Evolutionary conservation across 1,140 invertebrate species (phyloP).

Genomic region (Euschistus heros): DNA sequence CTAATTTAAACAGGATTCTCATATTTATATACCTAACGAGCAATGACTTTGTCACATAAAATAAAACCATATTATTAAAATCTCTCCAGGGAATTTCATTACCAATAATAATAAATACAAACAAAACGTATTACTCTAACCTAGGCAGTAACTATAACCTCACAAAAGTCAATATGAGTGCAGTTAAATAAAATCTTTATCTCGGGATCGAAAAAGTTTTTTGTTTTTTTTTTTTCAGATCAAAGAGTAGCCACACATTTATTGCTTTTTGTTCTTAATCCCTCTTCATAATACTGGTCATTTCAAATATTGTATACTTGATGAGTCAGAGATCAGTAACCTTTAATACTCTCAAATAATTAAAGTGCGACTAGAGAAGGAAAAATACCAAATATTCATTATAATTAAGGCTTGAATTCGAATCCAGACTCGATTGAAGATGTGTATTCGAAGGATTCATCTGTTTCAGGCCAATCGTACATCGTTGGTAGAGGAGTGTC

Average conservation of each 20-base stretch:
- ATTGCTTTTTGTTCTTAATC: not conserved
- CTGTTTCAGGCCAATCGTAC: slow-evolving; percentile 54
- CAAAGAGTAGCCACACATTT: too few species aligned
- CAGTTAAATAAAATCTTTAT: too few species aligned
- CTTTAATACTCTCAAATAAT: not conserved
- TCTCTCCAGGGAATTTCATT: too few species aligned
- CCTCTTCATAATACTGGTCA: not conserved
- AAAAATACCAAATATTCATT: not conserved
- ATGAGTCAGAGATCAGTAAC: not conserved
- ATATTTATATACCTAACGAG: too few species aligned
- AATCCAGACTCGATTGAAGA: slow-evolving; percentile 21
- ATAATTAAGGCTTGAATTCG: slow-evolving; percentile 12
- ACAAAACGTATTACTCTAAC: not conserved
- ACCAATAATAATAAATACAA: not conserved
- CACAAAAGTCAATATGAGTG: too few species aligned
- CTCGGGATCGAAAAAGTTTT: too few species aligned
- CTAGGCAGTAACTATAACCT: not conserved
- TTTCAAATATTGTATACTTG: not conserved
- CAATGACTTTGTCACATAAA: too few species aligned
- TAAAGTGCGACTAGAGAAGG: slow-evolving; percentile 2
- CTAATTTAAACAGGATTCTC: too few species aligned
- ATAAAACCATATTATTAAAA: too few species aligned
- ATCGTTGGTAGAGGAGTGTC: slow-evolving; percentile 61
- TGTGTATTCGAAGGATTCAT: slow-evolving; percentile 13
- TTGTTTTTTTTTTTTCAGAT: too few species aligned